Evolutionary conservation across 2,113 vertebrate species (phyloP).

Genomic region (Pluvianellus socialis): DNA sequence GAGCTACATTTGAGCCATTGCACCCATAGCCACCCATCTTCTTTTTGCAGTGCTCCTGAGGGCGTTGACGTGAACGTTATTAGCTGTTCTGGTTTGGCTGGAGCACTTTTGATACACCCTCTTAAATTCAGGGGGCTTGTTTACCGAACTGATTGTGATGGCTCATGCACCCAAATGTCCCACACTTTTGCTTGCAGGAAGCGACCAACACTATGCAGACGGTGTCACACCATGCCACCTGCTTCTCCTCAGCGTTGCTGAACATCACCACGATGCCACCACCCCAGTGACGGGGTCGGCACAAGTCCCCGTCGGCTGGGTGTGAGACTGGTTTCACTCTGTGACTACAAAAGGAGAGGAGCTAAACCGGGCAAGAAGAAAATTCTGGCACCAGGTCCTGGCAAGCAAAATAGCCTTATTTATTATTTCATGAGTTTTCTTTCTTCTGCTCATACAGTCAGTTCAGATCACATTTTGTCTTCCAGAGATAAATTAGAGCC

Average conservation of each 20-base stretch:
- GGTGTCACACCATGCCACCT: accelerated
- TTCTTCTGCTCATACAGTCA: neutral
- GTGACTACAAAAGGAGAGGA: neutral
- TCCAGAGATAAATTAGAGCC: conserved; percentile 34
- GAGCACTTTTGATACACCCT: neutral
- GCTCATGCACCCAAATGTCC: neutral
- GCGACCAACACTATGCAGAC: accelerated
- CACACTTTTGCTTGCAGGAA: neutral
- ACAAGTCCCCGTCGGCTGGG: neutral
- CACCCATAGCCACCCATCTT: neutral
- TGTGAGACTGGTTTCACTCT: neutral
- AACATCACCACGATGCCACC: neutral
- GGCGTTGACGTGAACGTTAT: accelerated
- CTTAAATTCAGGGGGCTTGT: accelerated
- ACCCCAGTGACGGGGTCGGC: neutral
- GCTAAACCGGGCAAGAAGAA: neutral
- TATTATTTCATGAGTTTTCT: conserved; percentile 11
- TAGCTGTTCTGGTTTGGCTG: neutral
- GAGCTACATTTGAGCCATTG: neutral
- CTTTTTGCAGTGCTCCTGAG: neutral
- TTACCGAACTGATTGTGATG: neutral
- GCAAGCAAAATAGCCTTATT: neutral
- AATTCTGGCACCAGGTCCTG: neutral
- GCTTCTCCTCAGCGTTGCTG: neutral
- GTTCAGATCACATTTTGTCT: conserved; percentile 32